Evolutionary conservation across 2,113 vertebrate genomes (phyloP), one percentile per base, ranked within the genome.

Genomic region (Bubo bubo): DNA sequence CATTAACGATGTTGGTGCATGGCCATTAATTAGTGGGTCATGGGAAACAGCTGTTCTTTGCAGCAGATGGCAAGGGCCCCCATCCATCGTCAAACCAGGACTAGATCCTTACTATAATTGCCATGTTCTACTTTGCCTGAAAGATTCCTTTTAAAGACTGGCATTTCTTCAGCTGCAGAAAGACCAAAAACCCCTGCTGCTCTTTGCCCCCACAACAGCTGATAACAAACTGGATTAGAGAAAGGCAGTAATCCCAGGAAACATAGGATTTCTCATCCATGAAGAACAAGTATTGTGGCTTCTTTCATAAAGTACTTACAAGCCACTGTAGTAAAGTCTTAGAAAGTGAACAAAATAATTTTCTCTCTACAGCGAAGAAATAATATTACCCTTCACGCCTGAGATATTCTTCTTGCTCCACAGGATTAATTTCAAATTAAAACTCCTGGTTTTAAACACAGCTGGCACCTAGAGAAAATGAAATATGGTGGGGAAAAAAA

Each of bases 391-490:
- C 77, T 95, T 95, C 84, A 88, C 2, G 52, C 35, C 55, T 67
- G 62, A 93, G 35, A 92, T 64, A 70, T 12, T 77, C 20, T 86
- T 77, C 62, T 64, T 91, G 70, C 60, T 94, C 77, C 45, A 20
- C 26, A 28, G 64, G 59, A 95, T 97, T 96, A 90, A 96, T 96
- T 95, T 95, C 68, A 96, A 81, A 92, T 96, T 93, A 93, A 82
- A 94, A 90, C 39, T 71, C 52, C 32, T 81, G 35, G 49, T 45
- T 95, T 95, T 88, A 95, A 94, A 96, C 47, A 89, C 28, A 86
- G 50, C 24, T 89, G 68, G 56, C 70, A 93, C 71, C 34, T 56
- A 88, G 17, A 82, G 28, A 93, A 96, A 95, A 91, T 28, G 28
- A 94, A 68, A 56, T 47, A 50, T 4, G 5, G 49, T 39, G 26